These are phyloP conservation scores for Chloroceryle aenea DNA, from an alignment of 2,113 vertebrate genomes.

Conservation along the genomic window DNA sequence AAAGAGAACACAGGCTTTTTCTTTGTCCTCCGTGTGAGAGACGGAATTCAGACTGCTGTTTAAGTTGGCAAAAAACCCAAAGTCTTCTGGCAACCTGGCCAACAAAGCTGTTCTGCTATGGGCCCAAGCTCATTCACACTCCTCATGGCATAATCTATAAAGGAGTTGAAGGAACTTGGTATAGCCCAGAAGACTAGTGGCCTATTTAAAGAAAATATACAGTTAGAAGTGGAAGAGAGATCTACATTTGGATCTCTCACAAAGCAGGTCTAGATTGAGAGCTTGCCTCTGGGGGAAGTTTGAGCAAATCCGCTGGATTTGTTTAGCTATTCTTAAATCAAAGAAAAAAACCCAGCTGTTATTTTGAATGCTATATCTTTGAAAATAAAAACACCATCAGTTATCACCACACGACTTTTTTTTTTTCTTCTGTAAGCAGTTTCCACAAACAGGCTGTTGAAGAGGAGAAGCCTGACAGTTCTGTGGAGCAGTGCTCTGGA, in stretches of 20 bases:
- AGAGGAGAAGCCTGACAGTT: neutral
- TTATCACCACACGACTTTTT: neutral
- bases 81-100: conserved; percentile 29
- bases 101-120: neutral
- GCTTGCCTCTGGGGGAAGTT: neutral
- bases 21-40: conserved; percentile 29
- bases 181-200: neutral
- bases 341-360: conserved; percentile 6
- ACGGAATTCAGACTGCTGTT: conserved; percentile 36
- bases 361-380: neutral
- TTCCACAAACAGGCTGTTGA: neutral
- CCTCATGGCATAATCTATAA: conserved; percentile 3
- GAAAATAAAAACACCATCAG: neutral
- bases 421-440: neutral
- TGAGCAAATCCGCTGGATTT: neutral
- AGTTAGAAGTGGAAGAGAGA: neutral
- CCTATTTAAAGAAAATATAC: conserved; percentile 47
- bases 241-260: neutral
- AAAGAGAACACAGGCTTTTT: neutral
- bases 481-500: neutral
- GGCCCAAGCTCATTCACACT: conserved; percentile 13
- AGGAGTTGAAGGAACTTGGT: conserved; percentile 23
- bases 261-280: neutral
- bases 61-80: conserved; percentile 10
- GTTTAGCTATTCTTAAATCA: neutral